Evolutionary conservation across 2,888 invertebrate species (phyloP).

Genomic region (Neria commutata): DNA sequence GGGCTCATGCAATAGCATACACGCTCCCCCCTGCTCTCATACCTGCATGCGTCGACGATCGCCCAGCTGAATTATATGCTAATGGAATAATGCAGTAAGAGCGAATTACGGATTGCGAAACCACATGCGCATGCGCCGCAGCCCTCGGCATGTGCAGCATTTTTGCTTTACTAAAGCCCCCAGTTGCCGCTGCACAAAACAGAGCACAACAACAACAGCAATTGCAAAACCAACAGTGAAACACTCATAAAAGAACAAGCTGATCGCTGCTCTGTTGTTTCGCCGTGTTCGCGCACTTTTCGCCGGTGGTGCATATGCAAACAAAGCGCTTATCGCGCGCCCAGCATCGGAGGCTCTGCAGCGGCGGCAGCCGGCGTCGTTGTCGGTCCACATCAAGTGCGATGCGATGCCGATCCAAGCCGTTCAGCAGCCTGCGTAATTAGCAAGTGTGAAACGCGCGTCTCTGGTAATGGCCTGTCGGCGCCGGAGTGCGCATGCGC

Average conservation of each 20-base stretch:
- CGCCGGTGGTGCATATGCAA: not conserved
- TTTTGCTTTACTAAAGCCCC: not conserved
- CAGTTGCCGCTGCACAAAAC: not conserved
- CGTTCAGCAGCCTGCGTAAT: not conserved
- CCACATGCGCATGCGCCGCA: too few species aligned
- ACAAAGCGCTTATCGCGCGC: not conserved
- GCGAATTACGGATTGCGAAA: too few species aligned
- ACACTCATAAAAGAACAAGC: too few species aligned
- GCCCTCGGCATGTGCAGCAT: not conserved
- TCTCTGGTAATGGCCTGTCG: not conserved
- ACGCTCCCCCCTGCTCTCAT: not conserved
- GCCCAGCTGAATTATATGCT: too few species aligned
- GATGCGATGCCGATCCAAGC: too few species aligned
- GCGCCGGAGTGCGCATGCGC: not conserved
- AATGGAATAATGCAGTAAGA: too few species aligned
- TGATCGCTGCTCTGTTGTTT: too few species aligned
- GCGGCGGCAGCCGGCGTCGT: not conserved
- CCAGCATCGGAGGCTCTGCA: not conserved
- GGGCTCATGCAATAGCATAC: too few species aligned
- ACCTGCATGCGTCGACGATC: not conserved
- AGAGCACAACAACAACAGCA: too few species aligned
- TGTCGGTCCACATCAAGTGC: not conserved
- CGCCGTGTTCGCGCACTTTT: too few species aligned
- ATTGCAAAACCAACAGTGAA: too few species aligned
- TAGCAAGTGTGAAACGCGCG: not conserved